Conservation (phyloP, 92 coral and sea anemone species). For the Zoanthus gigantus region DNA sequence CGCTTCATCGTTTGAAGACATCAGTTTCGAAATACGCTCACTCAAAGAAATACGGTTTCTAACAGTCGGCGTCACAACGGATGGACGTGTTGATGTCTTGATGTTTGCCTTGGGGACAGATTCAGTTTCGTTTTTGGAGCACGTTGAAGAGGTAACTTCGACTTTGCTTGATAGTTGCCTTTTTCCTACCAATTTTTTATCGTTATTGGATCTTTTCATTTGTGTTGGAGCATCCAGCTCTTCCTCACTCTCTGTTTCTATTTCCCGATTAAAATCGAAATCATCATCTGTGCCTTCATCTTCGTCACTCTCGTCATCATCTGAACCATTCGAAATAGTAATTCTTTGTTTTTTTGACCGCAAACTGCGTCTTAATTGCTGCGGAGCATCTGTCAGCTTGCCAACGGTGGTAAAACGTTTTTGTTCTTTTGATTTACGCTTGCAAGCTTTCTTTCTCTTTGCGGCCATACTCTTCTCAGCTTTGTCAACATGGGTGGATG, state of each 20-base stretch:
- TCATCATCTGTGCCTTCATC: background rate
- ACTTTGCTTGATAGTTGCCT: background rate
- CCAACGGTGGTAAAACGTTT: background rate
- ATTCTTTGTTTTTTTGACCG: constrained; percentile 26
- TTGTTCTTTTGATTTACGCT: background rate
- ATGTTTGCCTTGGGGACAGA: background rate
- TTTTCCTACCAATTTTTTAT: background rate
- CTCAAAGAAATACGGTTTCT: background rate
- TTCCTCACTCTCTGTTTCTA: background rate
- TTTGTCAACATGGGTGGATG: background rate
- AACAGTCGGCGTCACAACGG: background rate
- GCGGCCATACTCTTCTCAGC: background rate
- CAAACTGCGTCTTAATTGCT: constrained; percentile 19
- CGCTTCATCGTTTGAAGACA: constrained; percentile 26
- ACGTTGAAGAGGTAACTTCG: background rate
- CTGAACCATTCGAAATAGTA: constrained; percentile 1
- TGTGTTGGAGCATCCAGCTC: background rate
- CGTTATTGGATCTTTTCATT: background rate
- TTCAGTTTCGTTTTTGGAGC: background rate
- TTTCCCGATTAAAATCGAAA: background rate
- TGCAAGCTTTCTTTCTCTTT: background rate
- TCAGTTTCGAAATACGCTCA: constrained; percentile 41
- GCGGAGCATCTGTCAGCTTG: background rate
- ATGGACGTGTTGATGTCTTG: background rate
- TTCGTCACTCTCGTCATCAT: constrained; percentile 17